Evolutionary conservation across 2,113 vertebrate genomes (phyloP).

Genomic region (Erythrolamprus reginae): DNA sequence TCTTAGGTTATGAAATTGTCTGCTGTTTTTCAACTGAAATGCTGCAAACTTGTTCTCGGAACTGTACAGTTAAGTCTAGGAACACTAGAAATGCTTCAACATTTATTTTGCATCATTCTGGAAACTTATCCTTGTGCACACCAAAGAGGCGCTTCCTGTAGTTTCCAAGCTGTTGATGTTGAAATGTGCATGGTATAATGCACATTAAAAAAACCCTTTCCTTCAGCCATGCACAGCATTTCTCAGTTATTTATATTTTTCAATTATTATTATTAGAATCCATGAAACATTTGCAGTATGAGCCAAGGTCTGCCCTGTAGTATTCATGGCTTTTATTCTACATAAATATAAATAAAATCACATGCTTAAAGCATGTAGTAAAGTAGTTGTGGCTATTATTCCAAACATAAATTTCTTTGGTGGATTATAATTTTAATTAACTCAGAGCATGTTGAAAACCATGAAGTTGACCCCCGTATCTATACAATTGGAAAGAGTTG

Average conservation of each 20-base stretch:
- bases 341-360: background rate
- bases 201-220: background rate
- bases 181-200: background rate
- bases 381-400: background rate
- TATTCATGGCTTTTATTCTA: background rate
- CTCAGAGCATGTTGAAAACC: background rate
- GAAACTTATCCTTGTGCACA: background rate
- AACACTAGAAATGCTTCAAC: background rate
- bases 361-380: background rate
- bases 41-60: background rate
- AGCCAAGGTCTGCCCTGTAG: background rate
- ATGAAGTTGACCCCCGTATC: background rate
- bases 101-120: background rate
- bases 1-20: background rate
- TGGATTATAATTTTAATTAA: background rate
- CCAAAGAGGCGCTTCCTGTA: background rate
- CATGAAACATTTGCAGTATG: background rate
- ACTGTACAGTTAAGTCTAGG: background rate
- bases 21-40: background rate
- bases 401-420: background rate
- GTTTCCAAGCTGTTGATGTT: background rate
- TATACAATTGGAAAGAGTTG: background rate
- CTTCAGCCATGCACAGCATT: background rate
- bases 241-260: background rate
- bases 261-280: background rate